Evolutionary conservation across 2,113 vertebrate genomes (phyloP).

Genomic region (Thinocorus orbignyianus): DNA sequence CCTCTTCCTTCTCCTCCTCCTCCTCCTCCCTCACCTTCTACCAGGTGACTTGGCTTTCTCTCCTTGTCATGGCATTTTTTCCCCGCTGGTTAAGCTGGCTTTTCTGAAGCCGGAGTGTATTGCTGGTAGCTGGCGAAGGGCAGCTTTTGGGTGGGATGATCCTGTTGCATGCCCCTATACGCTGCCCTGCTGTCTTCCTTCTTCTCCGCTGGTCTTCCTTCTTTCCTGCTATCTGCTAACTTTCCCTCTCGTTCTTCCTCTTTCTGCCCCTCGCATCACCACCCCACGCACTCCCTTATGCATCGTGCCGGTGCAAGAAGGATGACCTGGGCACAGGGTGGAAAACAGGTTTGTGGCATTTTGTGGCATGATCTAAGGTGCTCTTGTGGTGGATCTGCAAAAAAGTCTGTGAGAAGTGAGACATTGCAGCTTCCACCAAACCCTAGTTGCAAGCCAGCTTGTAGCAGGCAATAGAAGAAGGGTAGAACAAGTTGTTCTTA

Average conservation of each 20-base stretch:
- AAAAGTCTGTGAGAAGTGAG: background rate
- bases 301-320: rapidly evolving
- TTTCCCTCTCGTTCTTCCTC: background rate
- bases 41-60: background rate
- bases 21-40: background rate
- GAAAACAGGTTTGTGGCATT: background rate
- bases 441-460: background rate
- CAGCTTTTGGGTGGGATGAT: background rate
- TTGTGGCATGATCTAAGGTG: background rate
- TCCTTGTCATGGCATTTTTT: background rate
- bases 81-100: background rate
- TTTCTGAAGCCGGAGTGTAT: background rate
- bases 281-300: rapidly evolving
- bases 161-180: background rate
- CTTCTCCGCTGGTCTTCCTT: background rate
- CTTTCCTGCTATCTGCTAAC: background rate
- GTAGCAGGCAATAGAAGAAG: background rate
- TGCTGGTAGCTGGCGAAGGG: background rate
- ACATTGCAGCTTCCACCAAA: background rate
- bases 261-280: background rate
- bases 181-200: background rate
- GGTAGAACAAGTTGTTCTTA: background rate
- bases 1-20: background rate
- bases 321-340: background rate
- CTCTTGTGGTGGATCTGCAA: background rate